phyloP scores from a whole-genome alignment of 2,113 vertebrate genomes.

The Ictalurus furcatus region DNA sequence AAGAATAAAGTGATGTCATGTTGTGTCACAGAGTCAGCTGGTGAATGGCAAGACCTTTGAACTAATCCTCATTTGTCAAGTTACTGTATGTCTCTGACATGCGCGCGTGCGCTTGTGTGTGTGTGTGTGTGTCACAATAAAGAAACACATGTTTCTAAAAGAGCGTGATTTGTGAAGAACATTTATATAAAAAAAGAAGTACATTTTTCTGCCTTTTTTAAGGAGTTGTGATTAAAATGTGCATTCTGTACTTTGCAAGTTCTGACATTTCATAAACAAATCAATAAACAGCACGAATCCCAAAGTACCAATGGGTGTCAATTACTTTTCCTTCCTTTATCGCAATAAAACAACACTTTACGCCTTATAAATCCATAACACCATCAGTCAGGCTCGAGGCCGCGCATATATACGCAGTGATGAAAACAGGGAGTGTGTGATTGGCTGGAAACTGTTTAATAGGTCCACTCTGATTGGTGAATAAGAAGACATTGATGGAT shows the following conservation, averaged over 20 bases:
- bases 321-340: not conserved
- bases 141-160: not conserved
- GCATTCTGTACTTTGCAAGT: not conserved
- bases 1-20: slow-evolving; percentile 21
- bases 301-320: slow-evolving; percentile 5
- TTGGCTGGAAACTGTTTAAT: slow-evolving; percentile 53
- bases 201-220: not conserved
- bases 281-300: not conserved
- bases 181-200: not conserved
- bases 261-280: slow-evolving; percentile 2
- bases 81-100: slow-evolving; percentile 4
- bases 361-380: not conserved
- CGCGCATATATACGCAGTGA: slow-evolving; percentile 43
- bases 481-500: slow-evolving; percentile 60
- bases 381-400: not conserved
- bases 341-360: not conserved
- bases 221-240: not conserved
- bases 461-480: slow-evolving; percentile 51
- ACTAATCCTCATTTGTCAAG: slow-evolving; percentile 50
- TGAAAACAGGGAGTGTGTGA: slow-evolving; percentile 4
- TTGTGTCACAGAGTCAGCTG: slow-evolving; percentile 49
- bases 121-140: not conserved
- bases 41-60: slow-evolving; percentile 53
- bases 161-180: not conserved
- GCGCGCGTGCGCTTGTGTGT: not conserved